Evolutionary conservation across 2,888 invertebrate genomes (phyloP).

Genomic region (Schizotus pectinicornis): DNA sequence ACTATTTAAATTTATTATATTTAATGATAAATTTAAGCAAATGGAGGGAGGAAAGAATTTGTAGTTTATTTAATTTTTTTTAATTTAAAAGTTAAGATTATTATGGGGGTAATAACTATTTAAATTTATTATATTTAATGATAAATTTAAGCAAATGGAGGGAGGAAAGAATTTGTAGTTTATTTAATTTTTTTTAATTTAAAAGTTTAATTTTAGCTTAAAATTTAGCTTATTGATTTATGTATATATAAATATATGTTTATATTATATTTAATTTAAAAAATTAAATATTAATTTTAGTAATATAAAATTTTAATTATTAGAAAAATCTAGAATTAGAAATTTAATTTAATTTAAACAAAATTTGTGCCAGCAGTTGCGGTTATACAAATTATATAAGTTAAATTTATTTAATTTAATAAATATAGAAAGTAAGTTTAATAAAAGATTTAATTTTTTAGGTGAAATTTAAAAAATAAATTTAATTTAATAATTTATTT

Average conservation of each 20-base stretch:
- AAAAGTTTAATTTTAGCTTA: slow-evolving; percentile 61
- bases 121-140: too few species aligned
- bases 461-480: slow-evolving; percentile 64
- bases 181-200: slow-evolving; percentile 62
- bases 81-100: too few species aligned
- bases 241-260: slow-evolving; percentile 55
- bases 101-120: slow-evolving; percentile 40
- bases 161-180: slow-evolving; percentile 10
- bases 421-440: slow-evolving; percentile 56
- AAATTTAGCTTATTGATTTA: slow-evolving; percentile 65
- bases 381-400: slow-evolving; percentile 67
- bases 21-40: too few species aligned
- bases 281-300: slow-evolving; percentile 49
- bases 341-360: slow-evolving; percentile 65
- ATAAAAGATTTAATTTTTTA: slow-evolving; percentile 60
- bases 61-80: too few species aligned
- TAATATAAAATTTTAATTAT: slow-evolving; percentile 64
- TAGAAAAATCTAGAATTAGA: slow-evolving; percentile 68
- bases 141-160: too few species aligned
- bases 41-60: too few species aligned
- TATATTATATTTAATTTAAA: slow-evolving; percentile 53
- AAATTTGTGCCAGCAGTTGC: slow-evolving; percentile 75
- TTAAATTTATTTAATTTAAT: slow-evolving; percentile 33
- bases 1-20: too few species aligned
- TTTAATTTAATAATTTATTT: slow-evolving; percentile 51